phyloP scores from a whole-genome alignment of 2,113 vertebrate genomes.

The Dipodomys spectabilis region DNA sequence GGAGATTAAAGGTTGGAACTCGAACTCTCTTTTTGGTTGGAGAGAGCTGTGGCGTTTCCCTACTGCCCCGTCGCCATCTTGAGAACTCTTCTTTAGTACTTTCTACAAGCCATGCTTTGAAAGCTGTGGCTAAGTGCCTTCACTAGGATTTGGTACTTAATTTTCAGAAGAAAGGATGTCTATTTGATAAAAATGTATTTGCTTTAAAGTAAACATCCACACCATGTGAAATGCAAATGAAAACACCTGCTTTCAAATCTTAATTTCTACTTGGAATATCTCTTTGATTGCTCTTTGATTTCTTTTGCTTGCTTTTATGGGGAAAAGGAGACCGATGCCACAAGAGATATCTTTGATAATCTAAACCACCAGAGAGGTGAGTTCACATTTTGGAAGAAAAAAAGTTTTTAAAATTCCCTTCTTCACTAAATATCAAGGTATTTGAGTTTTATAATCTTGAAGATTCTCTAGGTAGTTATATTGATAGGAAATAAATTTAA shows the following conservation, averaged over 20 bases:
- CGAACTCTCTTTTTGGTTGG: too few relatives aligned
- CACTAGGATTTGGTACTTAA: constrained; percentile 27
- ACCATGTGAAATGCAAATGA: not conserved
- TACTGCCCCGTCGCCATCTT: too few relatives aligned
- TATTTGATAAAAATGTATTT: not conserved
- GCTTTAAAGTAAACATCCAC: not conserved
- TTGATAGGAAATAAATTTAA: constrained; percentile 56
- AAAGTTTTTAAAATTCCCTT: too few relatives aligned
- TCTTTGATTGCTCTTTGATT: not conserved
- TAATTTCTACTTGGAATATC: not conserved
- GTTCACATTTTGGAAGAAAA: not conserved
- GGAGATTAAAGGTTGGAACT: too few relatives aligned
- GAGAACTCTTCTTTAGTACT: constrained; percentile 54
- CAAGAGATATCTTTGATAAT: not conserved
- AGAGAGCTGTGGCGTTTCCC: too few relatives aligned
- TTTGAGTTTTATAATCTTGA: constrained; percentile 53
- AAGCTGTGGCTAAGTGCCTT: constrained; percentile 26
- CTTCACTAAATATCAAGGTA: constrained; percentile 39
- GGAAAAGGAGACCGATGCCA: not conserved
- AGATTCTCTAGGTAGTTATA: constrained; percentile 24
- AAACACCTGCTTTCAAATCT: not conserved
- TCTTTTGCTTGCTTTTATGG: accelerated
- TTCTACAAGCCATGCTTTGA: constrained; percentile 47
- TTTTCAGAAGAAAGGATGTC: constrained; percentile 60
- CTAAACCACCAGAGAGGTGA: not conserved